Conservation (phyloP, 2,797 vertebrate species). For the Champsocephalus gunnari region DNA sequence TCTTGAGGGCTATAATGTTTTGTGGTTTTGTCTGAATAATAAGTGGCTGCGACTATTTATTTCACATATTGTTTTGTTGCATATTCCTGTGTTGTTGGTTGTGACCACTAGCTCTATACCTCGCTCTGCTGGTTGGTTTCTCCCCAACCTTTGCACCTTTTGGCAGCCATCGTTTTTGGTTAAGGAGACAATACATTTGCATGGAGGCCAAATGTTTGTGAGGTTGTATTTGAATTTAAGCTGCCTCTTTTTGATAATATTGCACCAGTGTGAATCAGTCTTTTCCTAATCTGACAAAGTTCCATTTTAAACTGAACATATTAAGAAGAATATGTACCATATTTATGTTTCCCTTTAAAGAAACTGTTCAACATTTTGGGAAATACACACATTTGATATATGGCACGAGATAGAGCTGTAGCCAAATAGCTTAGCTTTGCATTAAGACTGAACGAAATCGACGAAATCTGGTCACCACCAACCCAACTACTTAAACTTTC, state of each 20-base stretch:
- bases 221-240: background rate
- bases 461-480: background rate
- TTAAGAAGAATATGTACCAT: background rate
- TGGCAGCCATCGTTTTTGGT: too few species aligned
- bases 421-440: background rate
- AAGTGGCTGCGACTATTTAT: slow-evolving; percentile 5
- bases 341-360: background rate
- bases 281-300: background rate
- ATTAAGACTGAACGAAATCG: background rate
- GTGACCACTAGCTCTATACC: too few species aligned
- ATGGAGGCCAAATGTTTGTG: too few species aligned
- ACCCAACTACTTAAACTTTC: background rate
- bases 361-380: background rate
- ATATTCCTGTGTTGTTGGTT: background rate
- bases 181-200: too few species aligned
- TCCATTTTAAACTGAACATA: background rate
- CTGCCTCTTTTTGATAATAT: background rate
- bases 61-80: slow-evolving; percentile 1
- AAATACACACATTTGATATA: background rate
- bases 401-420: background rate
- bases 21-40: slow-evolving; percentile 30
- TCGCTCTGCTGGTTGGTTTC: too few species aligned
- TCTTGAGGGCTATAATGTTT: slow-evolving; percentile 30
- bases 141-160: too few species aligned
- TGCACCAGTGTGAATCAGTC: background rate